These are phyloP conservation scores for Lamellibrachia satsuma DNA, from an alignment of 2,888 invertebrate species.

Conservation along the genomic window DNA sequence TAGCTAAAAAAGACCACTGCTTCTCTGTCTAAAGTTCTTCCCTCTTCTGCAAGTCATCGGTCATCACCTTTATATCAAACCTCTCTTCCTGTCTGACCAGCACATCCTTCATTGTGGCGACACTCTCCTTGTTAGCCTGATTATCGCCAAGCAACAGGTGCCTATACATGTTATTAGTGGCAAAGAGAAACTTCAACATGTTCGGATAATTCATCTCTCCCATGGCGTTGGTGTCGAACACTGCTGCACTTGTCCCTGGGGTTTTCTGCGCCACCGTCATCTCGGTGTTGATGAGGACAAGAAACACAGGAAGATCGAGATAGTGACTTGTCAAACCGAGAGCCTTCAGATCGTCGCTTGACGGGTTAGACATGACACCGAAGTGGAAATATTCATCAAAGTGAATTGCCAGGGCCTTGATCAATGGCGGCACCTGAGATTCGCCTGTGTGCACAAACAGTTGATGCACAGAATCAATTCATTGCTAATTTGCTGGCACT, in stretches of 20 bases:
- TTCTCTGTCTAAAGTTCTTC: neutral
- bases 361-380: constrained; percentile 45
- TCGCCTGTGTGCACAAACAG: constrained; percentile 43
- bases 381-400: constrained; percentile 50
- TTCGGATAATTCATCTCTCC: constrained; percentile 48
- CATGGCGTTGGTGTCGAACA: constrained; percentile 41
- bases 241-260: constrained; percentile 43
- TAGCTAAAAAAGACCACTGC: neutral
- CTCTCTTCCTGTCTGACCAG: constrained; percentile 45
- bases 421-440: constrained; percentile 40
- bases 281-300: constrained; percentile 42
- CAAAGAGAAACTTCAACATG: constrained; percentile 47
- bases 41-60: neutral
- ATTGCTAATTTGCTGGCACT: neutral
- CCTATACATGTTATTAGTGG: constrained; percentile 46
- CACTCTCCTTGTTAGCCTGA: constrained; percentile 40
- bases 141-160: constrained; percentile 46
- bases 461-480: neutral
- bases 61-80: constrained; percentile 41
- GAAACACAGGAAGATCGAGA: constrained; percentile 43
- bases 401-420: constrained; percentile 45
- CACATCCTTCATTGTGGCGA: constrained; percentile 50
- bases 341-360: constrained; percentile 41
- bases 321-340: constrained; percentile 43
- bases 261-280: constrained; percentile 32